Evolutionary conservation across 2,888 invertebrate genomes (phyloP), one percentile per base, ranked within the genome.

Genomic region (Auanema sp.): DNA sequence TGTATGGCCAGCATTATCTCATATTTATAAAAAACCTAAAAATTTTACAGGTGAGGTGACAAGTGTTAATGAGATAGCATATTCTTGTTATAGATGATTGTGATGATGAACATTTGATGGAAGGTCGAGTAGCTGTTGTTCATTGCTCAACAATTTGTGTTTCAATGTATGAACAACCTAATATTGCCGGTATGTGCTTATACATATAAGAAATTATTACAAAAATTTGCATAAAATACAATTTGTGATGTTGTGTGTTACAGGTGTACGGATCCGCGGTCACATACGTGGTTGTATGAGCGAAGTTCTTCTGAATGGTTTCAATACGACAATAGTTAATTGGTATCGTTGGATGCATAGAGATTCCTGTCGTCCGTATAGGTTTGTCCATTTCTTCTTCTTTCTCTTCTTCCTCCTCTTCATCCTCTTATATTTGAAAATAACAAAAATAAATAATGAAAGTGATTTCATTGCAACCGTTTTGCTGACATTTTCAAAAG

Each of bases 301-400:
- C 64, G 78, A 78, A 58, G 69, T 81, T 8, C 68, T 81, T 44
- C 71, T 75, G 59, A 72, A 73, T 60, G 81, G 80, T n/a, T 81
- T 81, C 71, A 81, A 81, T 65, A 76, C 77, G 64, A 75, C 81
- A n/a, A 79, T 81, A 24, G 81, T 81, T 21, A 63, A 68, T 24
- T 72, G 76, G 72, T 80, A 80, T 62, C 72, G 81, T 11, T 81
- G 81, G 81, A 69, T 81, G 76, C 75, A 80, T 60, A 68, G 80
- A 16, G 81, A 81, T 61, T 71, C 72, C 44, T 81, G 81, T 65
- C 64, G 76, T 18, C 69, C 75, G 47, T 81, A 81, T 70, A 64
- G 75, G 71, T 71, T 2, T 41, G 50, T 40, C 14, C 14, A 50
- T n/a, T 33, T 33, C 3, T 33, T 3, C 33, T 33, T 33, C 33